Conservation (phyloP, 2,113 vertebrate genomes). For the Bostrychus sinensis region DNA sequence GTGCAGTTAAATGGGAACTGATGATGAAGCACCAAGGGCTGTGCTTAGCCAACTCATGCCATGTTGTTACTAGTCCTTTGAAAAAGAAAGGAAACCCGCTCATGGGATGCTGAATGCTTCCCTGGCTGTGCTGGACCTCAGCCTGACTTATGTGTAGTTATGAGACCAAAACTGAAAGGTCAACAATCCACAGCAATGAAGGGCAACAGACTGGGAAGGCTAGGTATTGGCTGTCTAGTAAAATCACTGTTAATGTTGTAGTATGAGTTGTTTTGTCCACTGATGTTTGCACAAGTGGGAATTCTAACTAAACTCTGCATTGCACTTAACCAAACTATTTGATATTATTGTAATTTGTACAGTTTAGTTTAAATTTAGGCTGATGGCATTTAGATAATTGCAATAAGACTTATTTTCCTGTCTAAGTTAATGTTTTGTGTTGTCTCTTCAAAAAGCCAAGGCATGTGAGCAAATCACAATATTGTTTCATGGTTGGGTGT, state of each 20-base stretch:
- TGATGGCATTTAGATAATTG: conserved; percentile 75
- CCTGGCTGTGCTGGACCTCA: conserved; percentile 8
- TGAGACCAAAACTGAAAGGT: not conserved
- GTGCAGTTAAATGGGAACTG: conserved; percentile 16
- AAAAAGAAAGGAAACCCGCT: conserved; percentile 18
- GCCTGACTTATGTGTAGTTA: conserved; percentile 13
- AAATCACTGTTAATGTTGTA: conserved; percentile 39
- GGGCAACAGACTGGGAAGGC: not conserved
- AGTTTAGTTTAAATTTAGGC: conserved; percentile 60
- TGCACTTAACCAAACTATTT: conserved; percentile 75
- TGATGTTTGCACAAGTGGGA: conserved; percentile 60
- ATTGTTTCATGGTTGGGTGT: conserved; percentile 33
- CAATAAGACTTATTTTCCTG: conserved; percentile 73
- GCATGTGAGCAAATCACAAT: conserved; percentile 64
- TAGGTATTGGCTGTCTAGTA: conserved; percentile 18
- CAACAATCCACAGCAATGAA: conserved; percentile 34
- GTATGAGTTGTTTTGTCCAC: conserved; percentile 52
- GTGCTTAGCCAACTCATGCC: conserved; percentile 31
- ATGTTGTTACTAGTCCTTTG: conserved; percentile 31
- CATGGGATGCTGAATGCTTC: conserved; percentile 5
- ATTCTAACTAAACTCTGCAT: conserved; percentile 64
- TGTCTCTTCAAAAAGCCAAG: conserved; percentile 63
- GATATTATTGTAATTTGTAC: conserved; percentile 68
- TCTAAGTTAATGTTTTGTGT: conserved; percentile 54
- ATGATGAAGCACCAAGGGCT: conserved; percentile 43